Conservation (phyloP, 2,113 vertebrate species). For the Papio anubis region DNA sequence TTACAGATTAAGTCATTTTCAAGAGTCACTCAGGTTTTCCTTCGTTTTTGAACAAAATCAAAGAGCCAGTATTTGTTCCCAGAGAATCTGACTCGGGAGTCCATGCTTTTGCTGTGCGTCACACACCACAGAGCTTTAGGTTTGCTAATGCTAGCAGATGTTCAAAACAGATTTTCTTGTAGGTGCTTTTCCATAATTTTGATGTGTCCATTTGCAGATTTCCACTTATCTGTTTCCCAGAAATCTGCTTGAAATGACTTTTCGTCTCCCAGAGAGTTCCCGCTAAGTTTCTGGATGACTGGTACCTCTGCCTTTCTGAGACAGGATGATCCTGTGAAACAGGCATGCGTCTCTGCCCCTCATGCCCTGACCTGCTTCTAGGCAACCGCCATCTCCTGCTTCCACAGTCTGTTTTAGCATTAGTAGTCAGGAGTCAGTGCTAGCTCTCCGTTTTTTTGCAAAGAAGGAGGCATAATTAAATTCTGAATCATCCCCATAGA, state of each 20-base stretch:
- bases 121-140: accelerated
- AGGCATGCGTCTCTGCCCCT: accelerated
- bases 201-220: background rate
- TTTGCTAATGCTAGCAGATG: background rate
- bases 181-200: background rate
- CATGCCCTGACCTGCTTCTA: too few relatives aligned
- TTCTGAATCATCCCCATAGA: background rate
- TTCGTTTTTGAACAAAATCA: background rate
- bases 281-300: background rate
- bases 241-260: background rate
- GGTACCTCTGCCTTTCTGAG: background rate
- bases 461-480: background rate
- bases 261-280: background rate
- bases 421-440: background rate
- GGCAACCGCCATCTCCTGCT: background rate
- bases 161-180: background rate
- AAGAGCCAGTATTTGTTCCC: background rate
- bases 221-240: background rate
- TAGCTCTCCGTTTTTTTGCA: background rate
- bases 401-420: background rate
- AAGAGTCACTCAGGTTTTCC: background rate
- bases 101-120: accelerated
- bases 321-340: background rate
- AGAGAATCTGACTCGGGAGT: background rate
- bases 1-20: background rate